Conservation (phyloP, 2,888 invertebrate species). For the Mythimna ferrago region DNA sequence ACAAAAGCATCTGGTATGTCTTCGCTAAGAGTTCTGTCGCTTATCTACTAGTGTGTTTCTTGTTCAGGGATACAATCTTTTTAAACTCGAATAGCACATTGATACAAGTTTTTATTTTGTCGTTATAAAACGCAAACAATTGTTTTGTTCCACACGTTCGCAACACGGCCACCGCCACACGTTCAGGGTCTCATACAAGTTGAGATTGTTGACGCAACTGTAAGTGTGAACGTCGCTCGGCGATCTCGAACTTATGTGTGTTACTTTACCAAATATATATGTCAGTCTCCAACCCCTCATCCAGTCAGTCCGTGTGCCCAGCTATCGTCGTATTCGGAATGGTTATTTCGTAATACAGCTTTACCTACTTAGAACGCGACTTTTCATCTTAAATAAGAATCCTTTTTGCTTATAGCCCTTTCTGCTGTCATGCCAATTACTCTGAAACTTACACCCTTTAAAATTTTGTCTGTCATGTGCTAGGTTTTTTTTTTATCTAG, state of each 20-base stretch:
- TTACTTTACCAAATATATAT: slow-evolving; percentile 83
- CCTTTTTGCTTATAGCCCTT: slow-evolving; percentile 62
- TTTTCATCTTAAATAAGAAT: slow-evolving; percentile 42
- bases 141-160: slow-evolving; percentile 89
- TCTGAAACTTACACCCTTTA: slow-evolving; percentile 53
- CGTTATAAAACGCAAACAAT: slow-evolving; percentile 80
- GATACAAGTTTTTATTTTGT: slow-evolving; percentile 64
- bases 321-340: slow-evolving; percentile 82
- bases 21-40: slow-evolving; percentile 80
- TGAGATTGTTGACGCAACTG: slow-evolving; percentile 90
- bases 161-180: slow-evolving; percentile 80
- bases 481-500: slow-evolving; percentile 54
- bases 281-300: slow-evolving; percentile 79
- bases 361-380: slow-evolving; percentile 68
- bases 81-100: slow-evolving; percentile 46
- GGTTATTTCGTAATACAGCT: slow-evolving; percentile 76
- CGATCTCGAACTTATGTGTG: slow-evolving; percentile 86
- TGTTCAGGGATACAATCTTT: slow-evolving; percentile 45
- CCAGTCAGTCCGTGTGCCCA: slow-evolving; percentile 82
- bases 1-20: slow-evolving; percentile 69
- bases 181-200: slow-evolving; percentile 89
- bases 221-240: slow-evolving; percentile 88
- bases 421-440: slow-evolving; percentile 52
- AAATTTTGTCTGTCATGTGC: slow-evolving; percentile 58
- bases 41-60: slow-evolving; percentile 70